Percentiles rank a stretch among this genome's conserved stretches.
phyloP scores from a whole-genome alignment of 2,113 vertebrate species.

The Gallinago undulata region DNA sequence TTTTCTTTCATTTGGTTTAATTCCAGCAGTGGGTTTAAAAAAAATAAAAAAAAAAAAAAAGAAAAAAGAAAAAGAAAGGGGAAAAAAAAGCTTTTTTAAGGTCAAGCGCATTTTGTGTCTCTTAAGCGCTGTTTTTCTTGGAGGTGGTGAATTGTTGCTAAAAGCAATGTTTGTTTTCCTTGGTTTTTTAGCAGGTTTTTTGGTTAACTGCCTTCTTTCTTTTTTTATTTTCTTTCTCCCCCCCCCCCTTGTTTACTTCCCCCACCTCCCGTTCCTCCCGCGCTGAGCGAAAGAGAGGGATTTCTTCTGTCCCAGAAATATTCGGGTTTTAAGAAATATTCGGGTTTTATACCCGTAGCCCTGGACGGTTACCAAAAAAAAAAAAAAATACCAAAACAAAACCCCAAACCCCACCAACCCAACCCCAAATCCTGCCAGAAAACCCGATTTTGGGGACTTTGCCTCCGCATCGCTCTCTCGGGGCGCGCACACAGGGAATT shows the following conservation, averaged over 20 bases:
- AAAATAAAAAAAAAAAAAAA: background rate
- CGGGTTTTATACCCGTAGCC: background rate
- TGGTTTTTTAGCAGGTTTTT: background rate
- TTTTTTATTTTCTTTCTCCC: no score
- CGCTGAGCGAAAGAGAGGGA: background rate
- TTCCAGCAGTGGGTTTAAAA: background rate
- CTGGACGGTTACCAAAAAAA: background rate
- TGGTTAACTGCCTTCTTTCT: background rate
- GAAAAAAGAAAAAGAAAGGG: background rate
- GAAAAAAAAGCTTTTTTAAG: background rate
- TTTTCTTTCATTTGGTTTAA: background rate
- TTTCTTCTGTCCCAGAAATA: background rate
- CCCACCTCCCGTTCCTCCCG: background rate
- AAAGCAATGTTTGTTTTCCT: slow-evolving; percentile 9
- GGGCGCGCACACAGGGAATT: background rate
- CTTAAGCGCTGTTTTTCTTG: background rate
- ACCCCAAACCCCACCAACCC: no score
- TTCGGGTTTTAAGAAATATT: background rate
- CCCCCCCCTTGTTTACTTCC: background rate
- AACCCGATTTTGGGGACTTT: background rate
- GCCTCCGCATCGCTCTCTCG: background rate
- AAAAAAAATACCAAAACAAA: background rate
- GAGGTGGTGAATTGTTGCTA: slow-evolving; percentile 2
- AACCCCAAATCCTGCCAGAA: background rate
- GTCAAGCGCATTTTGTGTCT: background rate